Evolutionary conservation across 2,888 invertebrate genomes (phyloP).

Genomic region (Chaetoderma sp.): DNA sequence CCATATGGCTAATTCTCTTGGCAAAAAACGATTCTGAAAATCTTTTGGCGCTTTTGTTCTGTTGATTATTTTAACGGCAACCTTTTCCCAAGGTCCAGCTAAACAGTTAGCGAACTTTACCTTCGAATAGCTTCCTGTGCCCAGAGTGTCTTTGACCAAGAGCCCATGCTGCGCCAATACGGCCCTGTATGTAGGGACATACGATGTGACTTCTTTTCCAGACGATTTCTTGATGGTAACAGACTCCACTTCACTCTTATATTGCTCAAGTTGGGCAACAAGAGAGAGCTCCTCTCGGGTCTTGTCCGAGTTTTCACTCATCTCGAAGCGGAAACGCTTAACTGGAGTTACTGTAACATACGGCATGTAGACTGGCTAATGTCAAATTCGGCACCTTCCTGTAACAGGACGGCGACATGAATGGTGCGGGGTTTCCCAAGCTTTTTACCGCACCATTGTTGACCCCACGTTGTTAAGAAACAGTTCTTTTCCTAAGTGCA

Average conservation of each 20-base stretch:
- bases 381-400: too few species aligned
- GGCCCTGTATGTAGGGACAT: slow-evolving; percentile 62
- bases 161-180: slow-evolving; percentile 62
- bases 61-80: slow-evolving; percentile 51
- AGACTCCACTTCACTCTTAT: slow-evolving; percentile 56
- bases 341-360: slow-evolving; percentile 47
- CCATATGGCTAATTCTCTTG: slow-evolving; percentile 55
- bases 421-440: too few species aligned
- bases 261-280: slow-evolving; percentile 49
- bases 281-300: slow-evolving; percentile 5
- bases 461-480: too few species aligned
- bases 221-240: slow-evolving; percentile 42
- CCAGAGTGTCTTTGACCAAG: slow-evolving; percentile 59
- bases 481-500: too few species aligned
- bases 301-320: slow-evolving; percentile 21
- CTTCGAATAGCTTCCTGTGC: slow-evolving; percentile 58
- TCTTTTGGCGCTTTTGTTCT: slow-evolving; percentile 46
- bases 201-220: slow-evolving; percentile 42
- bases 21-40: slow-evolving; percentile 51
- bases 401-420: too few species aligned
- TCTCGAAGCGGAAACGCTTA: slow-evolving; percentile 42
- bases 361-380: too few species aligned
- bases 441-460: background rate
- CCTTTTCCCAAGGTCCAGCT: slow-evolving; percentile 5
- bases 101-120: slow-evolving; percentile 21